Percentiles rank a stretch among this genome's conserved stretches.
These are phyloP conservation scores for Drosophila eugracilis DNA, from an alignment of 1,140 invertebrate genomes.

Conservation along the genomic window DNA sequence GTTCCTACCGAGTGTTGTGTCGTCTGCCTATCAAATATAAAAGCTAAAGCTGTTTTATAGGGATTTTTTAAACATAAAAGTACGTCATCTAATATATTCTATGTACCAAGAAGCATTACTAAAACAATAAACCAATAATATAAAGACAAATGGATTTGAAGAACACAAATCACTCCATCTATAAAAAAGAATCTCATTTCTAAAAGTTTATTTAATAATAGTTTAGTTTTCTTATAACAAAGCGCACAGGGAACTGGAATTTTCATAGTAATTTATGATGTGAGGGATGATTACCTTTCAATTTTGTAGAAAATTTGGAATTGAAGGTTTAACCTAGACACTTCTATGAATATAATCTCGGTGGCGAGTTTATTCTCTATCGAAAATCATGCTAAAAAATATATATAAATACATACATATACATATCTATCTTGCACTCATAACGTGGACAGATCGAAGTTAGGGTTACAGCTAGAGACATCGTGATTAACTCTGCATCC, in stretches of 20 bases:
- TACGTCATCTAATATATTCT: constrained; percentile 1
- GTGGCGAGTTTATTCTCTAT: constrained; percentile 78
- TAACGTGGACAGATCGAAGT: constrained; percentile 15
- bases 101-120: constrained; percentile 8
- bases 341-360: constrained; percentile 72
- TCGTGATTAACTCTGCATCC: constrained; percentile 5
- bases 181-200: constrained; percentile 60
- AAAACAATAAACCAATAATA: constrained; percentile 12
- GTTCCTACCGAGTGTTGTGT: constrained; percentile 22
- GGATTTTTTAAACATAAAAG: constrained; percentile 14
- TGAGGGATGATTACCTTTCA: constrained; percentile 17
- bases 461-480: not conserved
- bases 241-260: constrained; percentile 70
- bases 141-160: constrained; percentile 28
- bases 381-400: constrained; percentile 51
- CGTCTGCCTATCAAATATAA: constrained; percentile 38
- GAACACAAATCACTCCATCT: constrained; percentile 39
- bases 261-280: constrained; percentile 39
- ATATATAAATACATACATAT: constrained; percentile 51
- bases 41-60: constrained; percentile 26
- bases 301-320: constrained; percentile 57
- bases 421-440: constrained; percentile 22
- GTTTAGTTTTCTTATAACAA: constrained; percentile 73
- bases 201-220: constrained; percentile 71
- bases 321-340: constrained; percentile 46